Base-by-base conservation (phyloP, 2,888 invertebrate species). In the Arctia plantaginis region DNA sequence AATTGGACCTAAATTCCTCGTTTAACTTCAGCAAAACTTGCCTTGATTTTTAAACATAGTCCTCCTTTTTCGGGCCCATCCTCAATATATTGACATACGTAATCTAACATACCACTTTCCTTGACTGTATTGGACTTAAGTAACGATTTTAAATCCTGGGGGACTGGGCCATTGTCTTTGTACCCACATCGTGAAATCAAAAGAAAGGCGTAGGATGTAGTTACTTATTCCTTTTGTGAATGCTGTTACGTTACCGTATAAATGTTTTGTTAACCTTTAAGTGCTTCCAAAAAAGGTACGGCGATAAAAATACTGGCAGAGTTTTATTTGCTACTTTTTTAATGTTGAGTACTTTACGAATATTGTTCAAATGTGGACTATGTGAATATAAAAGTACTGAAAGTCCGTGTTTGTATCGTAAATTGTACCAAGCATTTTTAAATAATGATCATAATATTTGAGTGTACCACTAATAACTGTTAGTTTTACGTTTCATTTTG, bases 71-170 rank as follows among this genome's bases (percentile, higher is more conserved):
- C 71, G 73, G 2, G 66, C 51, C 3, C 64, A 72, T 77, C 68
- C 72, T 72, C 74, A 70, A 79, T 84, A 84, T 77, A 82, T 82
- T 86, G 80, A 80, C 73, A 78, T 80, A 79, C 62, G 77, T 82
- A 80, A 84, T 82, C 74, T 75, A 75, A 80, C 79, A 74, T 84
- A 79, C 68, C 74, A 77, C 71, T 78, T 82, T 80, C 76, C 78
- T 76, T 79, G 76, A 78, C 66, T 75, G 67, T 80, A 78, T 79
- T 72, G 30, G 73, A 35, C 71, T 76, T 79, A 79, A 85, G 81
- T 78, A 84, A 82, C 84, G 79, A 81, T 79, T 82, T 82, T 77
- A 79, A 84, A 76, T 76, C 85, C 39, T 74, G 0, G 65, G 81
- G 79, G 83, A 75, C 69, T 20, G 44, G 13, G 51, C 72, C 59